Conservation (phyloP, 2,797 vertebrate species). For the Eutrigla gurnardus region DNA sequence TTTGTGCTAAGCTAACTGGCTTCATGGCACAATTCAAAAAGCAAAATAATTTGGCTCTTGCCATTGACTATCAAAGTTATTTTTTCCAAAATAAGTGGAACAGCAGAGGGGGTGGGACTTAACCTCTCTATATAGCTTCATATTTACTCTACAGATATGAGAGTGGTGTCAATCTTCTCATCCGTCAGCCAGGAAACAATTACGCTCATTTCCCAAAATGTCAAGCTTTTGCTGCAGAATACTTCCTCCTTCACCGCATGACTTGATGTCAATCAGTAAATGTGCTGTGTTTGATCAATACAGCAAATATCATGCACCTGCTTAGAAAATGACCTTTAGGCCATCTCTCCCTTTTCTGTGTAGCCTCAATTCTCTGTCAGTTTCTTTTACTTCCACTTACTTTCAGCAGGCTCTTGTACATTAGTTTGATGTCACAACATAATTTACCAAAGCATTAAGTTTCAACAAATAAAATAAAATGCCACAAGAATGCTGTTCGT, state of each 20-base stretch:
- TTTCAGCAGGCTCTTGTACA: conserved; percentile 2
- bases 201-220: background rate
- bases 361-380: background rate
- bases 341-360: too few relatives aligned
- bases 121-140: too few relatives aligned
- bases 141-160: too few relatives aligned
- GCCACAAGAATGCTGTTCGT: conserved; percentile 48
- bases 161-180: too few relatives aligned
- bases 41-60: too few relatives aligned
- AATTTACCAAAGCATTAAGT: conserved; percentile 27
- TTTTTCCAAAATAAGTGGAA: too few relatives aligned
- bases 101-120: too few relatives aligned
- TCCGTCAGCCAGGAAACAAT: background rate
- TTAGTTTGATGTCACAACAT: conserved; percentile 30
- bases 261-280: background rate
- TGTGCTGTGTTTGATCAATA: background rate
- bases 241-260: background rate
- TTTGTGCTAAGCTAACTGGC: too few relatives aligned
- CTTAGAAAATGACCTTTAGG: background rate
- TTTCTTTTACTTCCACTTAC: conserved; percentile 10
- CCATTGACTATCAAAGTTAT: too few relatives aligned
- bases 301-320: background rate
- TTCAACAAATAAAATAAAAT: conserved; percentile 37
- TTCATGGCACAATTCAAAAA: too few relatives aligned
- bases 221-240: background rate